Percentiles rank a stretch among this genome's conserved stretches.
These are phyloP conservation scores for Pseudochaenichthys georgianus DNA, from an alignment of 2,797 vertebrate genomes.

Conservation along the genomic window DNA sequence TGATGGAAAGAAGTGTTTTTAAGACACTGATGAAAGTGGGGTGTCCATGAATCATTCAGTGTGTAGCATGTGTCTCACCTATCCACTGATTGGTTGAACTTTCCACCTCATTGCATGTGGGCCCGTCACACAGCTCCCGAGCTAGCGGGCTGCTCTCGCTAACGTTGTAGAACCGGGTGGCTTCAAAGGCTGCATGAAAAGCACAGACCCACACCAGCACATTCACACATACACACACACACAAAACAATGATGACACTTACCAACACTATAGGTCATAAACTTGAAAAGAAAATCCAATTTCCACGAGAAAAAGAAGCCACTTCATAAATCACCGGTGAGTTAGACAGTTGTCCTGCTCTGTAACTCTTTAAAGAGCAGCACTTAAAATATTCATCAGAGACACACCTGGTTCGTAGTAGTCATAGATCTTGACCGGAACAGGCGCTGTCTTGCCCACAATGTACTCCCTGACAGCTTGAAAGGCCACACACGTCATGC, in stretches of 20 bases:
- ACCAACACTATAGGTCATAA: slow-evolving; percentile 36
- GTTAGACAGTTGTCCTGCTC: slow-evolving; percentile 42
- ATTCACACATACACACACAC: slow-evolving; percentile 55
- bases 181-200: slow-evolving; percentile 89
- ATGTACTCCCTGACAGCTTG: slow-evolving; percentile 92
- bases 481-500: slow-evolving; percentile 93
- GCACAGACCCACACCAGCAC: slow-evolving; percentile 52
- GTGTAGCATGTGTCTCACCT: slow-evolving; percentile 72
- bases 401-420: slow-evolving; percentile 94
- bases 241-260: slow-evolving; percentile 48
- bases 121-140: slow-evolving; percentile 91
- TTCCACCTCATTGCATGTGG: slow-evolving; percentile 94
- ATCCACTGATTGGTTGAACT: slow-evolving; percentile 91
- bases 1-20: slow-evolving; percentile 45
- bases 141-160: slow-evolving; percentile 92
- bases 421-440: slow-evolving; percentile 94
- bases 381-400: slow-evolving; percentile 63
- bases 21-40: neutral
- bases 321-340: slow-evolving; percentile 55
- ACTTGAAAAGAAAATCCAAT: slow-evolving; percentile 26
- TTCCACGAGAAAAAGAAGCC: slow-evolving; percentile 31
- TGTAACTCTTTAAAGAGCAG: slow-evolving; percentile 45
- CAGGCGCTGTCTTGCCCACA: slow-evolving; percentile 94
- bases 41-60: neutral
- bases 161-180: slow-evolving; percentile 95